Base-by-base conservation (phyloP, 2,888 invertebrate species). In the Tyria jacobaeae region DNA sequence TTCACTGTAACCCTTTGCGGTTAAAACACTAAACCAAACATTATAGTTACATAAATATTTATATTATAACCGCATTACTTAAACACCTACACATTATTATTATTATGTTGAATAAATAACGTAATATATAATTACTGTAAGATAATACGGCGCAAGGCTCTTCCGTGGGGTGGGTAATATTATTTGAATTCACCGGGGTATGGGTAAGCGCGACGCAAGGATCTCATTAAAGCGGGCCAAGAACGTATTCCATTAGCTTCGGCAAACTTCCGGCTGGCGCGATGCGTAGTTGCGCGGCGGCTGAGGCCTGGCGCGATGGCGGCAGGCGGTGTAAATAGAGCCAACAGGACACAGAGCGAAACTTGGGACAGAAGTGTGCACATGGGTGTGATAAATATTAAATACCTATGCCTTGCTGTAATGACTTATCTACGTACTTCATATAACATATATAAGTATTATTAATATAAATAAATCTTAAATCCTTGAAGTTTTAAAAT, bases 251-350 rank as follows among this genome's bases (percentile, higher is more conserved):
- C 86, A 89, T 87, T 87, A 87, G 85, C 76, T 80, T 81, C 79
- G 78, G 80, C 79, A 84, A 85, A 84, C 86, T 88, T 90, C 90
- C 88, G 87, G 85, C 82, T 83, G 82, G 87, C 89, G 90, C 88
- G 90, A 79, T 89, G 88, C 90, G 92, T 90, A 91, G 91, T 80
- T 90, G 90, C 78, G 76, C 78, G 75, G 64, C 62, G 70, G 76
- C 70, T 61, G 37, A 44, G 56, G 44, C 57, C 24, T 34, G 47
- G 55, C 24, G 24, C n/a, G n/a, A n/a, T n/a, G n/a, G n/a, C n/a
- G n/a, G n/a, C n/a, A n/a, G 24, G 25, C 25, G 31, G 47, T 24
- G 24, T 35, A n/a, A 39, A 17, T 25, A 37, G 37, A 39, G 25
- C 39, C 25, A 39, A 35, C 53, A 44, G 15, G 56, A 9, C 56